Evolutionary conservation across 30 jellyfish, hydroid and myxozoan species (phyloP), one percentile per base, ranked within the genome.

Genomic region (Pseudorhiza aurosa): DNA sequence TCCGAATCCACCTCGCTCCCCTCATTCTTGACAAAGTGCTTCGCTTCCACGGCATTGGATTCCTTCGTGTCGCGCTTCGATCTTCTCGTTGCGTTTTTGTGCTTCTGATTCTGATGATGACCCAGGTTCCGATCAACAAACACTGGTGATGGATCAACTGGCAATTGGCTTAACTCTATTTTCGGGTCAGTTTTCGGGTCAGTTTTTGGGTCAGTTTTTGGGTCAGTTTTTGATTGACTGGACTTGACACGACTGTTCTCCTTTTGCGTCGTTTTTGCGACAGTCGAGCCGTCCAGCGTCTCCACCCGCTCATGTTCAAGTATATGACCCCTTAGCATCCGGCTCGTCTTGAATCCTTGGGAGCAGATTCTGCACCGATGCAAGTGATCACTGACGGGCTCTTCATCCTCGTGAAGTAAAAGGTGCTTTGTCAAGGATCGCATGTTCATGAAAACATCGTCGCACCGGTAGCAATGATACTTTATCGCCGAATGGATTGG

Each of bases 401-500:
- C 59, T 12, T 74, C 87, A 19, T 80, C 82, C 21, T 72, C 91
- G 69, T 88, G 97, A 8, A 72, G 43, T 40, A 82, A 68, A 32
- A 88, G 53, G 50, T 88, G 97, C 77, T 88, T 88, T 6, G 97
- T 88, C 67, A 88, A 57, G 18, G 95, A 70, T 19, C 97, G 46
- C 91, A 88, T 82, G 39, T 89, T 88, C 55, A 79, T 46, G 45
- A 88, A 88, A 21, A 67, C 81, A 40, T 88, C 97, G 22, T 57
- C 70, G 43, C 97, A 88, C 39, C 82, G 80, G 56, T 80, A 59
- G 73, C 97, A 88, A 33, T 88, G 93, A 64, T 80, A 88, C 30
- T 50, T 88, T 40, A 58, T 56, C 39, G 49, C 43, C 24, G 62
- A 68, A 57, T 88, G 97, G 11, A 81, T 31, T 35, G 89, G 83